These are phyloP conservation scores for Synanthedon myopaeformis DNA, from an alignment of 2,888 invertebrate species.

Conservation along the genomic window DNA sequence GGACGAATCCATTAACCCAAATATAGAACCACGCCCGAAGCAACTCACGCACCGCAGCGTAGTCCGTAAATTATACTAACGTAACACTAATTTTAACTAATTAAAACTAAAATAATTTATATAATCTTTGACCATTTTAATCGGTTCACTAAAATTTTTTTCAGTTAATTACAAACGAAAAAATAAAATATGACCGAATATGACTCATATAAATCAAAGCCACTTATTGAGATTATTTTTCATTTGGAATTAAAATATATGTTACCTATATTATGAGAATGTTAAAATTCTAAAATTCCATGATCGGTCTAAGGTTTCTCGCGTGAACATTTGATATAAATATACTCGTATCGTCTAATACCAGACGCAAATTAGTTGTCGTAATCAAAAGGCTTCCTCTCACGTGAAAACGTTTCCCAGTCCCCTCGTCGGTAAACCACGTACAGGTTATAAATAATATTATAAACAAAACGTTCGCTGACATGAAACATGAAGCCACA, in stretches of 20 bases:
- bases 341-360: background rate
- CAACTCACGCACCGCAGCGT: slow-evolving; percentile 23
- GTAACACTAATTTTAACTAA: background rate
- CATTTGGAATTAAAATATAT: too few species aligned
- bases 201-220: too few species aligned
- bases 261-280: too few species aligned
- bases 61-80: background rate
- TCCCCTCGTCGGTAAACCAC: slow-evolving; percentile 25
- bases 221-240: too few species aligned
- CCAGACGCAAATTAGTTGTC: slow-evolving; percentile 1
- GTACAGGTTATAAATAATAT: slow-evolving; percentile 42
- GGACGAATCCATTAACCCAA: slow-evolving; percentile 71
- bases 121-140: too few species aligned
- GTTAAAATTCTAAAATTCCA: too few species aligned
- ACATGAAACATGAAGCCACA: slow-evolving; percentile 44
- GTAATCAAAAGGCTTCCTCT: slow-evolving; percentile 36
- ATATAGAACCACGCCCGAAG: slow-evolving; percentile 64
- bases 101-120: background rate
- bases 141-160: too few species aligned
- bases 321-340: background rate
- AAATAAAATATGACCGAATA: too few species aligned
- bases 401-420: slow-evolving; percentile 26
- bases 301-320: too few species aligned
- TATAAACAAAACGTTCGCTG: slow-evolving; percentile 41
- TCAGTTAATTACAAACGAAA: too few species aligned